Conservation (phyloP, 2,797 vertebrate genomes). For the Simalia tracyae region DNA sequence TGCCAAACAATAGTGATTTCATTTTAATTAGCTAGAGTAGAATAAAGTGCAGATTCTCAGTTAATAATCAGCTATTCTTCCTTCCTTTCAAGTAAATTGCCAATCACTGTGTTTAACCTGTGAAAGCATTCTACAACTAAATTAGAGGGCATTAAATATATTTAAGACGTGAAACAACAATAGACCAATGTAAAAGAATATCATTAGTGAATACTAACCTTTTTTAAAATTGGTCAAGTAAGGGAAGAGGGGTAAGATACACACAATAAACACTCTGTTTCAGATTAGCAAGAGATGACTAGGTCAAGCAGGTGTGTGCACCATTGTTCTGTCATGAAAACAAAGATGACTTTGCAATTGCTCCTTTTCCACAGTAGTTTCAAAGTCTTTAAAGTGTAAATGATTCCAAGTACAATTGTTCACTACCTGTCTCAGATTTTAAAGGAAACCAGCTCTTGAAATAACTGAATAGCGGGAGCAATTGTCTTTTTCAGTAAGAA, state of each 20-base stretch:
- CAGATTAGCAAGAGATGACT: background rate
- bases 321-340: conserved; percentile 17
- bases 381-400: conserved; percentile 53
- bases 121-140: conserved; percentile 39
- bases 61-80: conserved; percentile 51
- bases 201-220: conserved; percentile 35
- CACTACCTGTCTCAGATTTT: conserved; percentile 65
- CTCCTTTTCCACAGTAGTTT: conserved; percentile 38
- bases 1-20: conserved; percentile 68
- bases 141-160: conserved; percentile 54
- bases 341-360: background rate
- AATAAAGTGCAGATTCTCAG: conserved; percentile 66
- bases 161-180: conserved; percentile 28
- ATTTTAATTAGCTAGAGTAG: conserved; percentile 71
- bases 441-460: conserved; percentile 36
- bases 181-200: conserved; percentile 40
- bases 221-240: conserved; percentile 33
- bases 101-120: conserved; percentile 51
- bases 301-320: conserved; percentile 5
- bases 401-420: conserved; percentile 59
- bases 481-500: conserved; percentile 19
- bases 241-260: background rate
- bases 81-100: conserved; percentile 41
- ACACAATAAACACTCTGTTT: background rate
- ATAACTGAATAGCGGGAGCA: conserved; percentile 22